These are phyloP conservation scores for Merluccius polli DNA, from an alignment of 2,797 vertebrate genomes.

Conservation along the genomic window DNA sequence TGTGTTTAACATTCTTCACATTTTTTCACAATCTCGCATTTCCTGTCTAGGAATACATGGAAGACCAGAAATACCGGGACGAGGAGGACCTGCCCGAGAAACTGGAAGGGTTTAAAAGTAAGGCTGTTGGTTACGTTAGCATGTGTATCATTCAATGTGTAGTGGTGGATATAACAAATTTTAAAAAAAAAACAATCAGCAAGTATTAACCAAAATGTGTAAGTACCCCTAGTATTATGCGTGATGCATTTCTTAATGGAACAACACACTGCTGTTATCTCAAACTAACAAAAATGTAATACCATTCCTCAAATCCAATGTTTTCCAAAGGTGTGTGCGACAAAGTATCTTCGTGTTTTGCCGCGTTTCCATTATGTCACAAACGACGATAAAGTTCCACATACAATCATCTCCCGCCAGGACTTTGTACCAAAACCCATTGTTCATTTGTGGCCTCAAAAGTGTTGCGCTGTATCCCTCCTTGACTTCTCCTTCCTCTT, in stretches of 20 bases:
- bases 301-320: not conserved
- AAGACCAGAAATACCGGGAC: slow-evolving; percentile 93
- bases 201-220: not conserved
- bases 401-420: not conserved
- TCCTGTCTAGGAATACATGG: slow-evolving; percentile 84
- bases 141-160: not conserved
- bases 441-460: not conserved
- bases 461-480: not conserved
- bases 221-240: slow-evolving; percentile 8
- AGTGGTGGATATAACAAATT: not conserved
- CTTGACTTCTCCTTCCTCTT: slow-evolving; percentile 39
- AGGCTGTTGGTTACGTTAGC: slow-evolving; percentile 36
- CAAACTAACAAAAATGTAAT: not conserved
- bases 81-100: slow-evolving; percentile 91
- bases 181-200: not conserved
- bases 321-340: too few species aligned
- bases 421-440: not conserved
- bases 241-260: not conserved
- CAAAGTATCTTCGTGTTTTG: too few species aligned
- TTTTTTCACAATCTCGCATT: not conserved
- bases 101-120: slow-evolving; percentile 92
- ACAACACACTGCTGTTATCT: not conserved
- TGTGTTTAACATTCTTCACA: not conserved
- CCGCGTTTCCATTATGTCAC: not conserved
- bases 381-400: not conserved